phyloP scores from a whole-genome alignment of 37 sponge, comb jelly and placozoan genomes.

The Mnemiopsis leidyi region DNA sequence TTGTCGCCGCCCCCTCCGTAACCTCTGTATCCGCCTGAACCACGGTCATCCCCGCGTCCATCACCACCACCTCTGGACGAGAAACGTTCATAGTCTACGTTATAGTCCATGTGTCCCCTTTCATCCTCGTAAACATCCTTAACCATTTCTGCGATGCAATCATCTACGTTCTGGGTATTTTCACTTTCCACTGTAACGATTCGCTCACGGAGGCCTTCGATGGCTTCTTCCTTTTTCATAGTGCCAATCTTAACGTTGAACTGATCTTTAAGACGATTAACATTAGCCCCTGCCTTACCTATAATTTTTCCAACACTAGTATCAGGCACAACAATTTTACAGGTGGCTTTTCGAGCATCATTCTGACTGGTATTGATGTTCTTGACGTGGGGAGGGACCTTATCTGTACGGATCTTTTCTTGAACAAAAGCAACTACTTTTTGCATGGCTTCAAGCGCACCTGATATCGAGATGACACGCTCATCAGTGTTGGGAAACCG shows the following conservation, averaged over 20 bases:
- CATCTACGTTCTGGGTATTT: neutral
- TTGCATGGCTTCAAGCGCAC: constrained; percentile 58
- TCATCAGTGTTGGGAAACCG: constrained; percentile 81
- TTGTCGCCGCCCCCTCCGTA: neutral
- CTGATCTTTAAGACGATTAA: constrained; percentile 79
- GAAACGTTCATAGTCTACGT: constrained; percentile 4
- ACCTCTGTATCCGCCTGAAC: neutral
- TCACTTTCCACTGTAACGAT: constrained; percentile 69
- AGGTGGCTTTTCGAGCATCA: constrained; percentile 43
- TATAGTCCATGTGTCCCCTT: constrained; percentile 10
- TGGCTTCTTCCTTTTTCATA: constrained; percentile 74
- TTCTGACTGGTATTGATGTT: constrained; percentile 25
- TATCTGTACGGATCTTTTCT: constrained; percentile 27
- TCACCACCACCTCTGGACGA: neutral
- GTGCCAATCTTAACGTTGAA: constrained; percentile 77
- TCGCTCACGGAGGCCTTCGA: constrained; percentile 71
- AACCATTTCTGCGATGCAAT: constrained; percentile 16
- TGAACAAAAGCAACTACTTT: constrained; percentile 54
- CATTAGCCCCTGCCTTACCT: constrained; percentile 83
- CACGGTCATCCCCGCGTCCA: neutral
- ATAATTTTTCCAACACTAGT: constrained; percentile 86
- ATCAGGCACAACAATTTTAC: constrained; percentile 82
- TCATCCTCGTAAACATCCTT: constrained; percentile 42
- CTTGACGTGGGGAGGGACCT: constrained; percentile 25
- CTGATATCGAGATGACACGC: constrained; percentile 77